Conservation (phyloP, 1,140 invertebrate genomes). For the Papilio helenus region DNA sequence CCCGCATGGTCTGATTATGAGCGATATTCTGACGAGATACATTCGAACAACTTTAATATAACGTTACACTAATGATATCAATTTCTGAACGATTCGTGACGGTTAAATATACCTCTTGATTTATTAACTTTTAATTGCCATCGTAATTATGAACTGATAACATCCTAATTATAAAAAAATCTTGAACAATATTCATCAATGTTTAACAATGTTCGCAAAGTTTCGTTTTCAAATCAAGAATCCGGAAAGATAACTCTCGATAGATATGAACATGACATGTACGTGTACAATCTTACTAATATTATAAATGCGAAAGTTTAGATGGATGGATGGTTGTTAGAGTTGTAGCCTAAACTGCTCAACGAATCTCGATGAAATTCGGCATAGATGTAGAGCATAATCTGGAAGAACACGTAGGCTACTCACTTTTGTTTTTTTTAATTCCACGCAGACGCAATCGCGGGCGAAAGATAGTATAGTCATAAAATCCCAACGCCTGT, state of each 20-base stretch:
- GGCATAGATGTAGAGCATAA: no score
- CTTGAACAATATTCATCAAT: not conserved
- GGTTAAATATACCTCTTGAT: not conserved
- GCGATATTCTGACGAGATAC: not conserved
- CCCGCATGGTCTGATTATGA: not conserved
- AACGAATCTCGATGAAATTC: no score
- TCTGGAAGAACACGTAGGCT: no score
- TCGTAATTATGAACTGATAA: not conserved
- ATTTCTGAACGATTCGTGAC: not conserved
- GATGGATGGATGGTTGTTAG: no score
- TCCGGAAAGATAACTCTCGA: not conserved
- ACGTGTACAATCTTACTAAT: no score
- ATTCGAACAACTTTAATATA: not conserved
- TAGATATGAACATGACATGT: not conserved
- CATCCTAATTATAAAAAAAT: not conserved
- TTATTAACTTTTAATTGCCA: not conserved
- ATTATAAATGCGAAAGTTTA: no score
- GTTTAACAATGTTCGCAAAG: not conserved
- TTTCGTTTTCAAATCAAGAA: not conserved
- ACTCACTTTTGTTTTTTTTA: no score
- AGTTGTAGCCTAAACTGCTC: no score
- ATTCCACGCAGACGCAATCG: no score
- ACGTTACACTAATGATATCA: not conserved
- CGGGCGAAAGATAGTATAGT: not conserved
- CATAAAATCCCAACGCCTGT: not conserved